Percentiles rank a stretch among this genome's conserved stretches.
Conservation (phyloP, 2,888 invertebrate species). For the Drosophila mulleri region DNA sequence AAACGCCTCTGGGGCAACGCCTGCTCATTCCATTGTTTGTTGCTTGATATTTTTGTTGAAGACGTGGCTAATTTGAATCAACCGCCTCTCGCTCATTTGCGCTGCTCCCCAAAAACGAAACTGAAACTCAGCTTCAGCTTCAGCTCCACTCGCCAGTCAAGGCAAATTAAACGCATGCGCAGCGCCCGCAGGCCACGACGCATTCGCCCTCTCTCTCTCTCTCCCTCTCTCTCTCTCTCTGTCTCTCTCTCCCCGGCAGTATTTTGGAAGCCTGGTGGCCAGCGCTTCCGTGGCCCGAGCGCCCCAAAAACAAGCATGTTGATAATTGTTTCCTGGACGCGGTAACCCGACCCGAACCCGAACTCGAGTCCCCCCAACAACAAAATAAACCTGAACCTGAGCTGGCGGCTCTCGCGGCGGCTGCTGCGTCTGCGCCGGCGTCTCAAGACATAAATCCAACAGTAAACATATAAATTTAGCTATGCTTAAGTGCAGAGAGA, state of each 20-base stretch:
- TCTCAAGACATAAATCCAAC: conserved; percentile 75
- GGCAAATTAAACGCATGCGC: conserved; percentile 78
- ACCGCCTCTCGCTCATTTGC: conserved; percentile 81
- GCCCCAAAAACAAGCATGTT: conserved; percentile 70
- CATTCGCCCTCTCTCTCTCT: conserved; percentile 47
- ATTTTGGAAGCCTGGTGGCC: conserved; percentile 49
- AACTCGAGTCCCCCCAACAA: conserved; percentile 6
- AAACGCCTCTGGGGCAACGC: conserved; percentile 75
- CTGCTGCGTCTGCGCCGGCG: conserved; percentile 60
- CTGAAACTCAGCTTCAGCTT: conserved; percentile 34
- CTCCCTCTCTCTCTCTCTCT: conserved; percentile 29
- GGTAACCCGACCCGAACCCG: conserved; percentile 63
- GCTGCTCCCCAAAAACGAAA: conserved; percentile 76
- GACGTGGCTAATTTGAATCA: conserved; percentile 81
- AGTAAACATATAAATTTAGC: conserved; percentile 80
- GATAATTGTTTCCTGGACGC: conserved; percentile 80
- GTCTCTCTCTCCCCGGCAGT: conserved; percentile 24
- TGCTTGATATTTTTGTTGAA: conserved; percentile 73
- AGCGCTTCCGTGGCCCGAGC: conserved; percentile 71
- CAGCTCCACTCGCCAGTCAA: neutral
- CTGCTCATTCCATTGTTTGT: conserved; percentile 79
- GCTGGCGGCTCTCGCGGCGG: conserved; percentile 32
- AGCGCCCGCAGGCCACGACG: conserved; percentile 59
- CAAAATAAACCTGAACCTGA: conserved; percentile 56
- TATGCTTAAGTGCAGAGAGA: conserved; percentile 58